phyloP scores from a whole-genome alignment of 2,113 vertebrate genomes.

The Empidonax alnorum region DNA sequence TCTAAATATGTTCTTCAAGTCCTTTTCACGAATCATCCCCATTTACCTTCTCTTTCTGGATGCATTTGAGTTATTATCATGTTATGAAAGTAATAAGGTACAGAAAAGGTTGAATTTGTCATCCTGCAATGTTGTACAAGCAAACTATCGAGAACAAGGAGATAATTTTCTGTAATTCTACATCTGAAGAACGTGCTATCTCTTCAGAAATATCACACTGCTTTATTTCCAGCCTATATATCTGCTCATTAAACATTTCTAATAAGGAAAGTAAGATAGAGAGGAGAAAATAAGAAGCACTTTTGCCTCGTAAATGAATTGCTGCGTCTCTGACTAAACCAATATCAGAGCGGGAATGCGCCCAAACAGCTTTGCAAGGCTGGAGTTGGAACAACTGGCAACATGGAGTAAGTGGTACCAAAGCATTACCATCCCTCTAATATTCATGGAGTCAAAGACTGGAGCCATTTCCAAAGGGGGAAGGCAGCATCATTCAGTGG shows the following conservation, averaged over 20 bases:
- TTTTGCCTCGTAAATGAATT: constrained; percentile 51
- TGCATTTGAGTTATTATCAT: neutral
- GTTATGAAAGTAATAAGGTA: neutral
- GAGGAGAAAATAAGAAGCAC: constrained; percentile 18
- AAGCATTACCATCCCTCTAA: neutral
- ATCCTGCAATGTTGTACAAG: neutral
- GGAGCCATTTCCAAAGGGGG: constrained; percentile 44
- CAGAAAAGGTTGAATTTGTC: constrained; percentile 5
- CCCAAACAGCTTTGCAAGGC: constrained; percentile 62
- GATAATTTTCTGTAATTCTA: neutral
- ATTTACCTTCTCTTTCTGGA: neutral
- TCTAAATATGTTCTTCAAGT: constrained; percentile 4
- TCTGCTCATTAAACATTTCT: constrained; percentile 18
- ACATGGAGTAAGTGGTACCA: neutral
- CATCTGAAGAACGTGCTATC: neutral
- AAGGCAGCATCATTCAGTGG: constrained; percentile 7
- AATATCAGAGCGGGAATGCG: constrained; percentile 53
- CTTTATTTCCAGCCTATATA: constrained; percentile 3
- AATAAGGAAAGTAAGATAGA: constrained; percentile 29
- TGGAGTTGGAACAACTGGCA: constrained; percentile 76
- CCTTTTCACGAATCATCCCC: neutral
- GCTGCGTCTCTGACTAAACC: constrained; percentile 62
- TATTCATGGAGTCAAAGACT: constrained; percentile 57
- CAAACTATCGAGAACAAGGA: neutral
- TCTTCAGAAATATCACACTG: neutral